Evolutionary conservation across 1,140 invertebrate genomes (phyloP).

Genomic region (Ridgeia piscesae): DNA sequence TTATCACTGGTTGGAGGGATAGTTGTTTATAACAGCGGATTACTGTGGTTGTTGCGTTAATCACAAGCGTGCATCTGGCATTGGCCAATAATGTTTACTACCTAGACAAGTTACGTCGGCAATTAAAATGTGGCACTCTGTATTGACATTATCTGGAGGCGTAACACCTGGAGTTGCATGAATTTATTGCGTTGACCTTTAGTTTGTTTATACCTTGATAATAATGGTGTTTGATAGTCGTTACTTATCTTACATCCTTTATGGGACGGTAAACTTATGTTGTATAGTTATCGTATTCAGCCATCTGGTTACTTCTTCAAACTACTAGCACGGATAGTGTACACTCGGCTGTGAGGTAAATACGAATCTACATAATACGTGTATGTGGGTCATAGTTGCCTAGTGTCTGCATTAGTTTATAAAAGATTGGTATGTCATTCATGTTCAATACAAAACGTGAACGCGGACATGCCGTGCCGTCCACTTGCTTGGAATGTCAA

Average conservation of each 20-base stretch:
- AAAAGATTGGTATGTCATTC: not conserved
- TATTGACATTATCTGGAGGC: not conserved
- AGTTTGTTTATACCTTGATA: not conserved
- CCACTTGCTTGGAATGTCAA: not conserved
- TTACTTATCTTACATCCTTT: not conserved
- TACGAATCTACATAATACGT: not conserved
- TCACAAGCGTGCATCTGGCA: not conserved
- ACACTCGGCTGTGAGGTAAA: not conserved
- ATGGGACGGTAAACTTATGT: not conserved
- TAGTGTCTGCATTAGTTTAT: not conserved
- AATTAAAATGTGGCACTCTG: not conserved
- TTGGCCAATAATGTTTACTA: no score
- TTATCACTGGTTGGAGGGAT: not conserved
- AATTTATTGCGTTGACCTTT: not conserved
- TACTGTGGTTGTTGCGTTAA: not conserved
- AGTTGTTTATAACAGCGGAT: not conserved
- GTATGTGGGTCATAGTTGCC: not conserved
- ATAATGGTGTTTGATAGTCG: not conserved
- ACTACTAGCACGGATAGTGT: not conserved
- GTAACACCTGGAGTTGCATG: not conserved
- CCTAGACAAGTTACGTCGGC: no score
- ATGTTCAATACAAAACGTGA: not conserved
- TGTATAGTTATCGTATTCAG: not conserved
- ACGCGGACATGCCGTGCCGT: not conserved
- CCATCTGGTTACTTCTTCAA: not conserved